Evolutionary conservation across 2,888 invertebrate species (phyloP).

Genomic region (Cerastoderma edule): DNA sequence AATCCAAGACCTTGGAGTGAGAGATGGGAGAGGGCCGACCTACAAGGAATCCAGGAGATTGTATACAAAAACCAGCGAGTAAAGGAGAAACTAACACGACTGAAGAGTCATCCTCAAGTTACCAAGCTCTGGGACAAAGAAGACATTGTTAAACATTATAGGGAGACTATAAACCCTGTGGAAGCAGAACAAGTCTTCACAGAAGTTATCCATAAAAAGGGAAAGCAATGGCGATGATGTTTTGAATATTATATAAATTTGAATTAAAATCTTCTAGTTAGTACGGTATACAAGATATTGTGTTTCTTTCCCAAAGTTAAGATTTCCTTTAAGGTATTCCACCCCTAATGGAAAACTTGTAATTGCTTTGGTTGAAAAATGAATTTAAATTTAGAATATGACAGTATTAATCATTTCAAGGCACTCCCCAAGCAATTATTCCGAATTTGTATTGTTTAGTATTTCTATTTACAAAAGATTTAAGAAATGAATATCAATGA

Average conservation of each 20-base stretch:
- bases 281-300: too few species aligned
- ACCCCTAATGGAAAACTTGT: neutral
- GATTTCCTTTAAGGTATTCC: neutral
- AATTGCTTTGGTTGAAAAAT: neutral
- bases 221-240: conserved; percentile 30
- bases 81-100: conserved; percentile 69
- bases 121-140: conserved; percentile 92
- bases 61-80: conserved; percentile 65
- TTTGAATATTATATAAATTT: neutral
- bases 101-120: conserved; percentile 81
- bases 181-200: conserved; percentile 38
- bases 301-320: neutral
- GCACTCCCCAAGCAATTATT: too few species aligned
- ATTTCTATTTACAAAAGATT: too few species aligned
- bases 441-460: too few species aligned
- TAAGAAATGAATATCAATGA: too few species aligned
- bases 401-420: neutral
- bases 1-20: conserved; percentile 93
- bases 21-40: conserved; percentile 88
- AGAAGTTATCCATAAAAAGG: conserved; percentile 27
- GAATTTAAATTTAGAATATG: neutral
- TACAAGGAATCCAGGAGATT: conserved; percentile 77
- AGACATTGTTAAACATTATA: conserved; percentile 90
- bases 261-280: too few species aligned
- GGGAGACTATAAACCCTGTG: conserved; percentile 45